A percentile compares a stretch with the other conserved stretches of the same genome.
Evolutionary conservation across 2,888 invertebrate genomes (phyloP).

Genomic region (Meliscaeva auricollis): DNA sequence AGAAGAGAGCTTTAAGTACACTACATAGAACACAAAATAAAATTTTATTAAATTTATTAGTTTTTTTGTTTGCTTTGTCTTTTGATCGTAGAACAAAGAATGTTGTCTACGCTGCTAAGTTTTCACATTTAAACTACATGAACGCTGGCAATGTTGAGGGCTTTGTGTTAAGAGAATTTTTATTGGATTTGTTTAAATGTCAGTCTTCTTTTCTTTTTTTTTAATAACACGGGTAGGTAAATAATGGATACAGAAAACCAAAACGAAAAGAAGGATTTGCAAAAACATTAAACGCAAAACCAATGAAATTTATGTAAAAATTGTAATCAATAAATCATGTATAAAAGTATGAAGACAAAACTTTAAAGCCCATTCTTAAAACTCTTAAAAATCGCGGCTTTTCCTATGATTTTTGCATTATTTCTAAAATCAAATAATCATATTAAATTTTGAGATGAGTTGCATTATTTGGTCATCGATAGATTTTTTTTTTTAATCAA

Average conservation of each 20-base stretch:
- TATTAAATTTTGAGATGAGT: no score
- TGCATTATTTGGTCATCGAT: no score
- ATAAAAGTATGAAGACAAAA: no score
- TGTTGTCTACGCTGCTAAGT: slow-evolving; percentile 33
- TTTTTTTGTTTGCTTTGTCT: slow-evolving; percentile 4
- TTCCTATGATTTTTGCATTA: no score
- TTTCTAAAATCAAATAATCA: no score
- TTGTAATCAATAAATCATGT: no score
- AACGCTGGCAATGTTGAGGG: slow-evolving; percentile 22
- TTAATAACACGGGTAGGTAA: not conserved
- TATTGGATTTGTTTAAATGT: slow-evolving; percentile 37
- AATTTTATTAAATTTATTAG: slow-evolving; percentile 53
- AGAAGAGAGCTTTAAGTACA: slow-evolving; percentile 80
- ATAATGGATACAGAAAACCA: not conserved
- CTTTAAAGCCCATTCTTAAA: no score
- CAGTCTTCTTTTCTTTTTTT: slow-evolving; percentile 63
- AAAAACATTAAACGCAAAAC: no score
- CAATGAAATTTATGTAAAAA: no score
- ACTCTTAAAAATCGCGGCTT: no score
- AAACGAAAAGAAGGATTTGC: not conserved
- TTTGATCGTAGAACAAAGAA: slow-evolving; percentile 25
- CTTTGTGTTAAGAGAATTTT: slow-evolving; percentile 45
- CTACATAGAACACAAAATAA: slow-evolving; percentile 77
- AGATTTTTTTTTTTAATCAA: no score
- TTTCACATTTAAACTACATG: slow-evolving; percentile 61